Evolutionary conservation across 1,140 invertebrate genomes (phyloP).

Genomic region (Nilaparvata lugens): DNA sequence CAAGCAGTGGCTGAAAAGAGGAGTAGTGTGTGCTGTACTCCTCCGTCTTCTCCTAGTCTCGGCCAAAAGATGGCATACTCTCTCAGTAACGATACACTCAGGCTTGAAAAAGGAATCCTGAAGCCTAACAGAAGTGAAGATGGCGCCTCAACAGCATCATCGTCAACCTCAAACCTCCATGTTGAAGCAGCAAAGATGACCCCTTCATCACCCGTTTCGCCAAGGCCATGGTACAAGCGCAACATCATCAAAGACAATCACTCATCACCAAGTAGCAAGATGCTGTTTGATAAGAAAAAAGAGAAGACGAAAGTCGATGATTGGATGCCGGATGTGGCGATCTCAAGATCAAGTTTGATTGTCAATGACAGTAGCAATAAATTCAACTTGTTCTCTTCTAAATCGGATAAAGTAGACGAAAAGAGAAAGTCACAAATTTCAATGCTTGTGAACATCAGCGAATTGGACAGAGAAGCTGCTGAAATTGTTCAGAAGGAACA

Average conservation of each 20-base stretch:
- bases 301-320: conserved; percentile 22
- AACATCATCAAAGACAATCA: conserved; percentile 24
- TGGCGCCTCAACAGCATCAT: neutral
- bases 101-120: conserved; percentile 38
- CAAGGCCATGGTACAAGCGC: conserved; percentile 56
- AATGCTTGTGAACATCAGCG: conserved; percentile 67
- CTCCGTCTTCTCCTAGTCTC: conserved; percentile 2
- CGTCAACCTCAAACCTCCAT: neutral
- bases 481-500: conserved; percentile 57
- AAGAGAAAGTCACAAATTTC: conserved; percentile 51
- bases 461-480: conserved; percentile 65
- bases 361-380: conserved; percentile 29
- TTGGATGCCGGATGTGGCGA: conserved; percentile 29
- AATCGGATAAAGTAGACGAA: conserved; percentile 33
- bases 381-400: conserved; percentile 25
- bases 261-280: conserved; percentile 7
- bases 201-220: conserved; percentile 36
- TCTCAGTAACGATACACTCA: conserved; percentile 38
- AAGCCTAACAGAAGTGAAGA: conserved; percentile 30
- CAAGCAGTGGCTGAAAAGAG: conserved; percentile 22
- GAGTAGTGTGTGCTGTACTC: conserved; percentile 5
- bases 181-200: conserved; percentile 13
- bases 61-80: conserved; percentile 9
- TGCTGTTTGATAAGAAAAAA: conserved; percentile 22
- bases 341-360: conserved; percentile 20